Evolutionary conservation across 1,140 invertebrate species (phyloP), one percentile per base, ranked within the genome.

Genomic region (Meloidogyne chitwoodi): DNA sequence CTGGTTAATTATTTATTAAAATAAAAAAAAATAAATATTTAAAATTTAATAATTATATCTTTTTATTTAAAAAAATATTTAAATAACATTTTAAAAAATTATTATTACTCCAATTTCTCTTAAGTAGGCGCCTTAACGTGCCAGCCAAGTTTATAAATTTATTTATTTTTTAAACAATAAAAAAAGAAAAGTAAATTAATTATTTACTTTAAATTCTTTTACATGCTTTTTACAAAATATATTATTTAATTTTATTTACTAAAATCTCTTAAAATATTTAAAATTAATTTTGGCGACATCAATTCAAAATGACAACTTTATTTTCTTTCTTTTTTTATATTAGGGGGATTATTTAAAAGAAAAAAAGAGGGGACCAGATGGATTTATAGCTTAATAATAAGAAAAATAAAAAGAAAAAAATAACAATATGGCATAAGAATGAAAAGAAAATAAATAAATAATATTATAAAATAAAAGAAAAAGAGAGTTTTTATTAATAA

Each of bases 1-100:
- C 85, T 31, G 85, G 84, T 85, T 29, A 56, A 70, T 75, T 77
- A 74, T 62, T 72, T 69, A 27, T 31, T n/a, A 31, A 29, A n/a
- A 14, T 8, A 29, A 66, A 19, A 38, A 8, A 8, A 38, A 38
- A 38, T 4, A 38, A 38, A 38, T 38, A 38, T 8, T 8, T 38
- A 3, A 31, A 31, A 31, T 31, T 31, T 3, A 31, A 31, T 3
- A 31, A 2, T 3, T 3, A 31, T 31, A 31, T 31, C 2, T 31
- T 31, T 31, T 31, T 31, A 31, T 31, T 31, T 31, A 31, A 2
- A 3, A 31, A 3, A n/a, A n/a, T n/a, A n/a, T n/a, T n/a, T n/a
- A n/a, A n/a, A n/a, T n/a, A n/a, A n/a, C n/a, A n/a, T n/a, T n/a
- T n/a, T n/a, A n/a, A n/a, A n/a, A n/a, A n/a, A n/a, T n/a, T n/a